phyloP scores from a whole-genome alignment of 2,797 vertebrate genomes.

The Nannoperca australis region DNA sequence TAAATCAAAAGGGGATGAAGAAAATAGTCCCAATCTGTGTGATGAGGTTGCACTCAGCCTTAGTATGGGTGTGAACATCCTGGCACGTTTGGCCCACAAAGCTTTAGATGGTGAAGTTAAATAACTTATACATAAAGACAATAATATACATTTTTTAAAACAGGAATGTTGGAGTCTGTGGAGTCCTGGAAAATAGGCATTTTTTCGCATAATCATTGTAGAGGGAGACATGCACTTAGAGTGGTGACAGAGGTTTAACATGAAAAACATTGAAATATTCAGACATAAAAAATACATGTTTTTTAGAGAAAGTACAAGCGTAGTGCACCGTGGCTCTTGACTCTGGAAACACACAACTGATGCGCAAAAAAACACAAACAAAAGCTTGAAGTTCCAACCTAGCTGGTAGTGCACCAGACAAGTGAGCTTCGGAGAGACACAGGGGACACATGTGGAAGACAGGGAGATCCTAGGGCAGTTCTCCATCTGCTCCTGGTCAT shows the following conservation, averaged over 20 bases:
- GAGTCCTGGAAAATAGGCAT: neutral
- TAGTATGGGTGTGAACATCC: neutral
- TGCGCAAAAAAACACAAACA: neutral
- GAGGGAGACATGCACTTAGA: neutral
- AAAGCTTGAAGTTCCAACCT: neutral
- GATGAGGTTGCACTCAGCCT: too few species aligned
- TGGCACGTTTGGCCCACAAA: neutral
- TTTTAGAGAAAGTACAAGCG: neutral
- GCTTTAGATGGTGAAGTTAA: neutral
- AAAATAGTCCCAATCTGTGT: too few species aligned
- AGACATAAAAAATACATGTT: neutral
- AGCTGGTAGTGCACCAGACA: constrained; percentile 5
- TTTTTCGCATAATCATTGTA: neutral
- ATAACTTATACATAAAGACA: neutral
- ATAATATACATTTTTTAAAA: neutral
- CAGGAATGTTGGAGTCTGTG: too few species aligned
- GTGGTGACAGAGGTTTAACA: neutral
- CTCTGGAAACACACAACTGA: neutral
- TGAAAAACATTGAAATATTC: neutral
- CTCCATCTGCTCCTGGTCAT: constrained; percentile 26
- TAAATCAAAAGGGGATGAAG: too few species aligned
- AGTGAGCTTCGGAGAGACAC: neutral
- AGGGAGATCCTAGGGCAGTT: constrained; percentile 27
- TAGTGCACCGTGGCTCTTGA: neutral
- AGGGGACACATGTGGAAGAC: constrained; percentile 8